Evolutionary conservation across 2,113 vertebrate species (phyloP).

Genomic region (Chionodraco myersi): DNA sequence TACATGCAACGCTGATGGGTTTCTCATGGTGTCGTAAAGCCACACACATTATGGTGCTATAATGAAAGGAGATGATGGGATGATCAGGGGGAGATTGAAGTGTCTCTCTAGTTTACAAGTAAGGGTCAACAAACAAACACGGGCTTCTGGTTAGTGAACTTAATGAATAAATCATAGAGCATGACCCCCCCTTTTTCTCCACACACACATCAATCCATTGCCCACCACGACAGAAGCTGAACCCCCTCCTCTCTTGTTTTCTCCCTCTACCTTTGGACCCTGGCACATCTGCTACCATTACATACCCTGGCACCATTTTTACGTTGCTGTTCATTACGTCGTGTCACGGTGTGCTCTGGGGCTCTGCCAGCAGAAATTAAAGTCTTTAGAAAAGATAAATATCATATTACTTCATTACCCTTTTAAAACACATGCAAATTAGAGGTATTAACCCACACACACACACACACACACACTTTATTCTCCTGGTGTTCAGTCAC

Average conservation of each 20-base stretch:
- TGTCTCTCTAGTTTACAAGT: constrained; percentile 47
- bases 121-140: constrained; percentile 80
- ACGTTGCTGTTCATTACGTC: constrained; percentile 87
- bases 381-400: constrained; percentile 98
- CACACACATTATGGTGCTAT: constrained; percentile 6
- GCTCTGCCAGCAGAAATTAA: constrained; percentile 91
- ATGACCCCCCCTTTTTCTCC: constrained; percentile 30
- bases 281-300: constrained; percentile 76
- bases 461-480: neutral
- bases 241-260: constrained; percentile 31
- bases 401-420: constrained; percentile 99
- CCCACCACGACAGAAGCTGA: constrained; percentile 59
- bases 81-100: constrained; percentile 44
- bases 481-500: constrained; percentile 86
- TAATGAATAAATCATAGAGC: constrained; percentile 94
- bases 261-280: constrained; percentile 62
- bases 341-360: constrained; percentile 86
- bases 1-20: neutral
- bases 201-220: constrained; percentile 55
- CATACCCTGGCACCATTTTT: constrained; percentile 71
- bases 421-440: constrained; percentile 99
- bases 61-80: constrained; percentile 46
- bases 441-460: constrained; percentile 88
- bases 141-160: constrained; percentile 87
- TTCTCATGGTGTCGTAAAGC: constrained; percentile 20